Evolutionary conservation across 2,797 vertebrate species (phyloP), one percentile per base, ranked within the genome.

Genomic region (Columba guinea): DNA sequence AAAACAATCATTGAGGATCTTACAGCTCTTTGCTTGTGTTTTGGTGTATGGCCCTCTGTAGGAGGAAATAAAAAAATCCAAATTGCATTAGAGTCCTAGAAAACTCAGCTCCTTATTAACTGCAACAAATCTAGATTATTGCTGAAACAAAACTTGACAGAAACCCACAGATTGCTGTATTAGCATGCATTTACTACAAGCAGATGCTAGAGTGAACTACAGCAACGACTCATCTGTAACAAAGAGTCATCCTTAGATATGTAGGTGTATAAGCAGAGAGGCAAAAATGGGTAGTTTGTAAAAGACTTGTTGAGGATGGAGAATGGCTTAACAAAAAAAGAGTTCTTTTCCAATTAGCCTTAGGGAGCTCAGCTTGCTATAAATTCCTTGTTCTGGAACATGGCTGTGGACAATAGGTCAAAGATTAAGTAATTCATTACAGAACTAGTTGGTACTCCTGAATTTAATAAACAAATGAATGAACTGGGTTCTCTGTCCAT

Each of bases 321-420:
- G 91, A 95, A 84, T 74, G 85, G 34, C 73, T 77, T 69, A 9
- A 17, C 86, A 37, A 75, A 9, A 78, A 41, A 22, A 48, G 46
- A 84, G 41, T 91, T 94, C 48, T 95, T 95, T 96, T 93, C 93
- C 97, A 95, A 63, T 98, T 97, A 97, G 96, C 95, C 95, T 95
- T 94, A 94, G 95, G 96, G 94, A 95, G 48, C 89, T 82, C 93
- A 91, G 95, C 80, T 95, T 95, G 96, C 84, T 94, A 35, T 70
- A 64, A 88, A 96, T 95, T 94, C 94, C 96, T 93, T 93, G 82
- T 95, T 90, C 94, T 95, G 97, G 95, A 96, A 90, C 93, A 93
- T 69, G 67, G 65, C 53, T 95, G 32, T 53, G 95, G 96, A 96
- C 95, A 80, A 87, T 89, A 89, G 96, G 93, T 95, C 91, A 89